Evolutionary conservation across 1,140 invertebrate species (phyloP).

Genomic region (Heliconius nattereri): DNA sequence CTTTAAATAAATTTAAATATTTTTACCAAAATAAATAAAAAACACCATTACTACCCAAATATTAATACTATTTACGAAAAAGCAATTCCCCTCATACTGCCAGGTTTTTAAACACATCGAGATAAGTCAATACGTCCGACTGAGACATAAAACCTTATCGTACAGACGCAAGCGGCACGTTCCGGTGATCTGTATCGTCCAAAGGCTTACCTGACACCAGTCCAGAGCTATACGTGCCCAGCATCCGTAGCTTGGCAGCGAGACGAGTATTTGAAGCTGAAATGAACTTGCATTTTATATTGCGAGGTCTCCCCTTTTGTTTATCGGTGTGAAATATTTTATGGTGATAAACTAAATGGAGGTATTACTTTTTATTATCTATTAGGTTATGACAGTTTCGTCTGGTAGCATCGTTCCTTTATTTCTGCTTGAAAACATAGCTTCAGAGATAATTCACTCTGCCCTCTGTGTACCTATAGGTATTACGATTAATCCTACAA

Average conservation of each 20-base stretch:
- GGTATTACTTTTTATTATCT: too few species aligned
- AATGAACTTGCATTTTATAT: slow-evolving; percentile 47
- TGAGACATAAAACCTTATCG: slow-evolving; percentile 28
- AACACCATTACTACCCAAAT: background rate
- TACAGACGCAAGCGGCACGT: slow-evolving; percentile 46
- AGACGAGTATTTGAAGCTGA: slow-evolving; percentile 33
- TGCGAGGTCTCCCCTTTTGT: slow-evolving; percentile 9
- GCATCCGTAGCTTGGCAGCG: slow-evolving; percentile 31
- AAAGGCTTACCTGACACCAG: slow-evolving; percentile 61
- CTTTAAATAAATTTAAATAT: background rate
- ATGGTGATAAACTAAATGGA: background rate
- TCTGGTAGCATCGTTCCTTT: too few species aligned
- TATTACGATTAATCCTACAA: too few species aligned
- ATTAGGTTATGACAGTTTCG: too few species aligned
- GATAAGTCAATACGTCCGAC: slow-evolving; percentile 30
- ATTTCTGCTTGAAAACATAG: too few species aligned
- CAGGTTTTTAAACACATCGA: background rate
- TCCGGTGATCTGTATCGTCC: slow-evolving; percentile 57
- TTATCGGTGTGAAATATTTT: slow-evolving; percentile 12
- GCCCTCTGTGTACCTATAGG: too few species aligned
- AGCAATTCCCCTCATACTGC: background rate
- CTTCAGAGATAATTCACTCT: too few species aligned
- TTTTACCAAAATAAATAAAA: too few species aligned
- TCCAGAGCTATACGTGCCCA: slow-evolving; percentile 42
- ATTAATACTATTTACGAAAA: background rate